Evolutionary conservation across 37 sponge, comb jelly and placozoan species (phyloP).

Genomic region (Halichondria panicea): DNA sequence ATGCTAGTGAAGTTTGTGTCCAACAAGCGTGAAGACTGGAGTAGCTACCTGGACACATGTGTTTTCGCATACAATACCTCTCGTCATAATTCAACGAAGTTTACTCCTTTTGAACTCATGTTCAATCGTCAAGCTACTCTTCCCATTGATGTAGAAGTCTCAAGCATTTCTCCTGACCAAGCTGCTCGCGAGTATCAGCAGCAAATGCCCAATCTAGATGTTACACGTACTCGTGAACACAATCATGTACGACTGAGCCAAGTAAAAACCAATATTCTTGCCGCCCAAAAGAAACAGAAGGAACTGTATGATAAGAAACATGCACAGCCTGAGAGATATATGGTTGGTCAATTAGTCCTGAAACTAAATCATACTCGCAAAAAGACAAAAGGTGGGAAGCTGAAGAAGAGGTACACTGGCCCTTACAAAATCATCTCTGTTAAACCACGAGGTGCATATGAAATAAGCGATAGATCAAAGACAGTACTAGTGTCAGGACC

Average conservation of each 20-base stretch:
- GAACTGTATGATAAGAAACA: not conserved
- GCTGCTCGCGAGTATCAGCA: conserved; percentile 4
- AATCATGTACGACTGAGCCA: too few relatives aligned
- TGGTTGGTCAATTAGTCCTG: not conserved
- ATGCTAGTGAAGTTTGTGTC: conserved; percentile 70
- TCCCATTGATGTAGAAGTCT: conserved; percentile 58
- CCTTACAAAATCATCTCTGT: not conserved
- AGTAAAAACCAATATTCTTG: not conserved
- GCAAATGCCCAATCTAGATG: too few relatives aligned
- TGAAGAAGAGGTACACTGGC: not conserved
- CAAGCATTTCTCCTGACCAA: conserved; percentile 23
- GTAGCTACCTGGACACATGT: conserved; percentile 53
- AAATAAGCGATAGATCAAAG: too few relatives aligned
- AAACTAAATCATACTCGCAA: not conserved
- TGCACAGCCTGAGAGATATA: not conserved
- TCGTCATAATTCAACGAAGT: conserved; percentile 64
- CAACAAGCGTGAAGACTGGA: conserved; percentile 46
- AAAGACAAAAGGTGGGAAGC: not conserved
- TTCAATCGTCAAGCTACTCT: conserved; percentile 55
- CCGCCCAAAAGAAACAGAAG: not conserved
- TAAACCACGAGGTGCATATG: too few relatives aligned
- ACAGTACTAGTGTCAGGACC: too few relatives aligned
- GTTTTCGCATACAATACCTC: conserved; percentile 81
- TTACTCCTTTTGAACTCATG: conserved; percentile 78
- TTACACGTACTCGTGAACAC: too few relatives aligned